Conservation (phyloP, 2,113 vertebrate species). For the Xiphophorus couchianus region DNA sequence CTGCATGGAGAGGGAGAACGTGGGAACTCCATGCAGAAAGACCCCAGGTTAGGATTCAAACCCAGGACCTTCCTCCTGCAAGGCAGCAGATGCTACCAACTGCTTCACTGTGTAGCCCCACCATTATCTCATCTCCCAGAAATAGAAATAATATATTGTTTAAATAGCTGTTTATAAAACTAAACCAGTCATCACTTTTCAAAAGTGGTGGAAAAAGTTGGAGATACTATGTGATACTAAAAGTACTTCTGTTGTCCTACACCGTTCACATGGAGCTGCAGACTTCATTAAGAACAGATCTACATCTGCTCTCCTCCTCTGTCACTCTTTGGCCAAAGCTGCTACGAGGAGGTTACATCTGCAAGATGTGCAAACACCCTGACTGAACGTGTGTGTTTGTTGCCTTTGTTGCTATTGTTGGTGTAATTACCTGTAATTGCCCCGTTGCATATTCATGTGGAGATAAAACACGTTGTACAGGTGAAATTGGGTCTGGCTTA, state of each 20-base stretch:
- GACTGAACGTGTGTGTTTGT: slow-evolving; percentile 64
- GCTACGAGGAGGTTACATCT: slow-evolving; percentile 32
- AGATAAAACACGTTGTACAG: slow-evolving; percentile 80
- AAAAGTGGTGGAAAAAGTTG: neutral
- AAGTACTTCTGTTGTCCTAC: too few relatives aligned
- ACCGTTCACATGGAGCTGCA: neutral
- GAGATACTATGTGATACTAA: too few relatives aligned
- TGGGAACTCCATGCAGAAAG: neutral
- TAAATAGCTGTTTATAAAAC: neutral
- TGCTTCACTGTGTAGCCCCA: neutral
- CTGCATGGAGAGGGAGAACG: neutral
- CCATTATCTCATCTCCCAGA: too few relatives aligned
- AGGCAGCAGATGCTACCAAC: too few relatives aligned
- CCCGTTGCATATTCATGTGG: slow-evolving; percentile 82
- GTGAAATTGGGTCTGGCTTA: slow-evolving; percentile 66
- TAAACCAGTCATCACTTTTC: neutral
- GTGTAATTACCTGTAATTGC: slow-evolving; percentile 85
- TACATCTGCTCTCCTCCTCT: too few relatives aligned
- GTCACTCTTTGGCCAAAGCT: neutral
- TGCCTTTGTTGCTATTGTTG: slow-evolving; percentile 83
- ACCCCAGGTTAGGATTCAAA: neutral
- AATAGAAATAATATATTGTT: neutral
- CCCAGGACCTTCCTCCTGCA: neutral
- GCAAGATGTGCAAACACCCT: slow-evolving; percentile 54
- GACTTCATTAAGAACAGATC: neutral